Evolutionary conservation across 2,888 invertebrate genomes (phyloP).

Genomic region (Melipona beecheii): DNA sequence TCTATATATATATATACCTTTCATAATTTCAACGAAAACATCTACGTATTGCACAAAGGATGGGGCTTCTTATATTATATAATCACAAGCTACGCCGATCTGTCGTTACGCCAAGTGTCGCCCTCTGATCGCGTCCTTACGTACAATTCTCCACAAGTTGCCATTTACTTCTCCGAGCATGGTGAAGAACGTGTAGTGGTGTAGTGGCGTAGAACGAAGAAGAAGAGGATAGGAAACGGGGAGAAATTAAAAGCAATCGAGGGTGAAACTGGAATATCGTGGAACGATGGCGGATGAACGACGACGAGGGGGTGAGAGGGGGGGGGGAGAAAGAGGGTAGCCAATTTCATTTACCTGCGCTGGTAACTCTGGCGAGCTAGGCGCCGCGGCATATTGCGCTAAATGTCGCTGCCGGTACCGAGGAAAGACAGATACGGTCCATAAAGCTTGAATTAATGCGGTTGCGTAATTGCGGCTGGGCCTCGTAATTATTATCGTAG

Average conservation of each 20-base stretch:
- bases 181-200: neutral
- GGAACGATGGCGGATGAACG: neutral
- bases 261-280: constrained; percentile 10
- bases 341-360: constrained; percentile 65
- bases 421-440: constrained; percentile 59
- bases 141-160: neutral
- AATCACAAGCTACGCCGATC: neutral
- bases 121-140: neutral
- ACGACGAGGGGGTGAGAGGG: neutral
- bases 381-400: constrained; percentile 53
- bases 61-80: neutral
- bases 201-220: neutral
- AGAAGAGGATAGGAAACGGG: neutral
- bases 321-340: constrained; percentile 12
- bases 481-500: constrained; percentile 45
- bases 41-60: neutral
- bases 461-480: constrained; percentile 54
- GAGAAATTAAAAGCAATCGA: constrained; percentile 38
- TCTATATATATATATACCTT: neutral
- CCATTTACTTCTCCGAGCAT: neutral
- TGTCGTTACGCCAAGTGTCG: neutral
- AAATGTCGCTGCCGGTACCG: constrained; percentile 49
- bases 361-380: constrained; percentile 45
- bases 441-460: constrained; percentile 64
- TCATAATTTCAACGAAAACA: neutral